Conservation (phyloP, 2,113 vertebrate genomes). For the Scomber scombrus region DNA sequence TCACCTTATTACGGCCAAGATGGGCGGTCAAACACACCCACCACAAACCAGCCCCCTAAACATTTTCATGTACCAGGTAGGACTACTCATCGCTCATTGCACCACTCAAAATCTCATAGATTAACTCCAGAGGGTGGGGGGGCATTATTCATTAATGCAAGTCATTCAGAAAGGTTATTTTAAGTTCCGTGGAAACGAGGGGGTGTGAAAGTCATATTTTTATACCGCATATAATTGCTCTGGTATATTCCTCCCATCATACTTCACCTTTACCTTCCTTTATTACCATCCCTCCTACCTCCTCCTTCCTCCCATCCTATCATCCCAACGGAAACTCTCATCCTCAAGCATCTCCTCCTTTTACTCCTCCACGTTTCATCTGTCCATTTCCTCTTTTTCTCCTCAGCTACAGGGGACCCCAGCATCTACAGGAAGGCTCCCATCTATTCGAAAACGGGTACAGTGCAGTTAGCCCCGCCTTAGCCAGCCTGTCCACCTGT, state of each 20-base stretch:
- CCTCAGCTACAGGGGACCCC: conserved; percentile 92
- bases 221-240: conserved; percentile 42
- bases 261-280: conserved; percentile 47
- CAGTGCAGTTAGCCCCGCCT: conserved; percentile 80
- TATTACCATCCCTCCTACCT: conserved; percentile 7
- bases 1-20: conserved; percentile 98
- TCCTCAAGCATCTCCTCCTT: conserved; percentile 37
- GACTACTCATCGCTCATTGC: conserved; percentile 79
- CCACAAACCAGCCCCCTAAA: conserved; percentile 97
- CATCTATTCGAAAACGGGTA: conserved; percentile 99
- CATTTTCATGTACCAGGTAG: conserved; percentile 99
- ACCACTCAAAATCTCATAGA: background rate
- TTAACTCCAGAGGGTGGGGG: background rate
- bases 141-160: conserved; percentile 32
- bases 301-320: conserved; percentile 57
- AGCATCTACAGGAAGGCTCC: conserved; percentile 99
- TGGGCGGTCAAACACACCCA: conserved; percentile 94
- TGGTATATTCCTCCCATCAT: conserved; percentile 42
- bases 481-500: conserved; percentile 76
- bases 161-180: conserved; percentile 31
- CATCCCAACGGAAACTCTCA: conserved; percentile 57
- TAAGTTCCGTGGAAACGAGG: conserved; percentile 8
- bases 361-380: conserved; percentile 63
- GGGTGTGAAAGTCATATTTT: conserved; percentile 43
- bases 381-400: conserved; percentile 83